These are phyloP conservation scores for Antidorcas marsupialis DNA, from an alignment of 2,113 vertebrate genomes.

Conservation along the genomic window DNA sequence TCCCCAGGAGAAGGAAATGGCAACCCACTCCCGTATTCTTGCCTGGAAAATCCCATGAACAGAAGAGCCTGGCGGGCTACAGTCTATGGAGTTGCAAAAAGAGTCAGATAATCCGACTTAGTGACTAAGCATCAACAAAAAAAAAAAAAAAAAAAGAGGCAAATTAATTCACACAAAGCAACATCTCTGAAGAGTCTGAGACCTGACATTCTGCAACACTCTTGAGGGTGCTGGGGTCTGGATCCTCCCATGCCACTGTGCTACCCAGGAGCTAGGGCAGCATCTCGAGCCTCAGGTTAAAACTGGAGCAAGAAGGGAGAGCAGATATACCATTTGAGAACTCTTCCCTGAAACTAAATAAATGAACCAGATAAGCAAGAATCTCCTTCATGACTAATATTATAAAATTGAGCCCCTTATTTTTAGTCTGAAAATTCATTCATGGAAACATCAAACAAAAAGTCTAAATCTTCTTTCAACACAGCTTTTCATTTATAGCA, in stretches of 20 bases:
- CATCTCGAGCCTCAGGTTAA: not conserved
- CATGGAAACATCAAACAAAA: not conserved
- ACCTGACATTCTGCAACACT: rapidly evolving
- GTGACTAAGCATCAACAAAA: not conserved
- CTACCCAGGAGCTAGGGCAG: rapidly evolving
- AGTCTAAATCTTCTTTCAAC: not conserved
- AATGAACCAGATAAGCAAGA: not conserved
- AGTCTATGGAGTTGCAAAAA: not conserved
- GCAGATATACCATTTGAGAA: not conserved
- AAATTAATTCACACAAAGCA: not conserved
- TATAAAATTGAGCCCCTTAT: not conserved
- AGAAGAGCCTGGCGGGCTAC: not conserved
- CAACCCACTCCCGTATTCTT: not conserved
- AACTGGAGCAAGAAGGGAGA: not conserved
- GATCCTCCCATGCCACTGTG: not conserved
- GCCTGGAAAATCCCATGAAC: not conserved
- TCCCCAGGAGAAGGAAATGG: not conserved
- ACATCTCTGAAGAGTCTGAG: not conserved
- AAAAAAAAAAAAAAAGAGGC: not conserved
- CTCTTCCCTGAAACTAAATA: not conserved
- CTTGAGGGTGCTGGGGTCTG: rapidly evolving
- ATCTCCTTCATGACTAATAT: not conserved
- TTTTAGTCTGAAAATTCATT: not conserved
- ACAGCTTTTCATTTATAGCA: not conserved
- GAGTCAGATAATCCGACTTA: not conserved